Evolutionary conservation across 2,797 vertebrate species (phyloP), one percentile per base, ranked within the genome.

Genomic region (Chelidonichthys spinosus): DNA sequence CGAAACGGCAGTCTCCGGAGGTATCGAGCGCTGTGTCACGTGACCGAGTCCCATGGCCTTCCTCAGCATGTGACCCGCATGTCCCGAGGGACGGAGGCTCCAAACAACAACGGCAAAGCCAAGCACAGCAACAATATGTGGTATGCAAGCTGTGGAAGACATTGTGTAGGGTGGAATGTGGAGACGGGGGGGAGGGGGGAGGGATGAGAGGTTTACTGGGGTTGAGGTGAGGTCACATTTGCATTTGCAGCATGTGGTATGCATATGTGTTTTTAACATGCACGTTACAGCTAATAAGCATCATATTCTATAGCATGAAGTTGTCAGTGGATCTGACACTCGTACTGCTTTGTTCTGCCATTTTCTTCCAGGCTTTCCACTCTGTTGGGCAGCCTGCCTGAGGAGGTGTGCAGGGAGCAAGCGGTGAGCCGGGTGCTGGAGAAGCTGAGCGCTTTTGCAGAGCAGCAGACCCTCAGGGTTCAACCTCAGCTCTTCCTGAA

Each of bases 371-470:
- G 93, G 95, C 94, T 95, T 82, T 90, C 87, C 55, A 72, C 76
- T 6, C 84, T 96, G 75, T 75, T 95, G 72, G 89, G 79, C 76
- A 91, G 85, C 67, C 92, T 96, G 35, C 84, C 94, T 0, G 58
- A 85, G 17, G 74, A 90, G 44, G 86, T 93, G 76, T 92, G 89
- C 81, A 88, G 56, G 77, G 93, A 93, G 70, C 70, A 0, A 18
- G 91, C 83, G 0, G 82, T 92, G 69, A 84, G 84, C 55, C 90
- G 85, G 84, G 91, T 94, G 39, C 80, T 95, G 83, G 74, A 83
- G 40, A 96, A 94, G 72, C 88, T 95, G 73, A 91, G 89, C 65
- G 92, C 87, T 70, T 93, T 94, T 47, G 87, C 92, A 46, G 91
- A 91, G 66, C 86, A 76, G 78, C 79, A 86, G 11, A 87, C 84